These are phyloP conservation scores for Calcarius lapponicus DNA, from an alignment of 2,797 vertebrate species.

Conservation along the genomic window DNA sequence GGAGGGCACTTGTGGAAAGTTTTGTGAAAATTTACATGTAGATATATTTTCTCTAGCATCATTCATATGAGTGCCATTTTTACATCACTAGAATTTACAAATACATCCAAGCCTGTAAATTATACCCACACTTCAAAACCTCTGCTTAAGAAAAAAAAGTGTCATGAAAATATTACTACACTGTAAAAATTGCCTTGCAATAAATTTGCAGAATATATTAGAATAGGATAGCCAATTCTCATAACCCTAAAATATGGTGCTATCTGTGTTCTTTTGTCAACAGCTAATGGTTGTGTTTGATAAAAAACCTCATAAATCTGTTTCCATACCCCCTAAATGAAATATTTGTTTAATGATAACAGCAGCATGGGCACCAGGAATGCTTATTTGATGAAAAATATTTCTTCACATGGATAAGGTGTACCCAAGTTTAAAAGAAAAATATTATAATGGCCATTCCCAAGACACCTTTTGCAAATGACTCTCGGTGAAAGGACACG, in stretches of 20 bases:
- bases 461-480: neutral
- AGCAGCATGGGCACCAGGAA: neutral
- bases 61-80: neutral
- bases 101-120: neutral
- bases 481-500: neutral
- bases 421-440: neutral
- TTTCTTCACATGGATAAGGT: conserved; percentile 4
- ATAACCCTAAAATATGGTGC: neutral
- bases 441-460: neutral
- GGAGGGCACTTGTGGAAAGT: neutral
- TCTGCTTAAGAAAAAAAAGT: neutral
- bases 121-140: neutral
- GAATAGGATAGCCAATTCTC: neutral
- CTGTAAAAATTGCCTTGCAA: neutral
- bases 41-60: neutral
- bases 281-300: neutral
- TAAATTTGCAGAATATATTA: neutral
- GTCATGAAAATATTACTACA: neutral
- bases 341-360: conserved; percentile 28
- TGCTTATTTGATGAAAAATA: neutral
- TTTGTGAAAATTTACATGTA: neutral
- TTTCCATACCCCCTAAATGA: neutral
- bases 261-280: conserved; percentile 5
- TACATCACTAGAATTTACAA: neutral
- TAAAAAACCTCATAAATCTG: neutral